phyloP scores from a whole-genome alignment of 2,888 invertebrate genomes.

The Ceramica pisi region DNA sequence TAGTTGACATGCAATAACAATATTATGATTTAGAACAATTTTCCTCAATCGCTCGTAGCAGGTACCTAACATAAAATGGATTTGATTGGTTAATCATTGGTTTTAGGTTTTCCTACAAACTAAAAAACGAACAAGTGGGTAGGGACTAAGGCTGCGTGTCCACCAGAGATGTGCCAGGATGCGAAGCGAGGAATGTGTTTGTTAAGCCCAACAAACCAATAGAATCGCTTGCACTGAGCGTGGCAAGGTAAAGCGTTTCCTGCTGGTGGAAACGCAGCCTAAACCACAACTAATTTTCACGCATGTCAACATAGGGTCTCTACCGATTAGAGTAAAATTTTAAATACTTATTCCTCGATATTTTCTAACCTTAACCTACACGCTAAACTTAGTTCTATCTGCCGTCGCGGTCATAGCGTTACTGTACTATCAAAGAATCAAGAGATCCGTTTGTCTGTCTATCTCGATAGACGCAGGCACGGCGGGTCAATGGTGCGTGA shows the following conservation, averaged over 20 bases:
- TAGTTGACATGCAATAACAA: neutral
- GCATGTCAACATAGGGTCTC: neutral
- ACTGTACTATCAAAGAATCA: conserved; percentile 30
- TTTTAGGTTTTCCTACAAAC: neutral
- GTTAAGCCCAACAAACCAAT: too few species aligned
- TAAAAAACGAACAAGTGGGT: neutral
- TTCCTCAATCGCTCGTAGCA: neutral
- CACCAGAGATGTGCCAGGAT: too few species aligned
- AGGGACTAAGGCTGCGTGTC: too few species aligned
- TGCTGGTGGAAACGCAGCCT: too few species aligned
- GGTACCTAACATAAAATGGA: neutral
- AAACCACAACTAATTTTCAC: neutral
- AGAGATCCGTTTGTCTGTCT: conserved; percentile 50
- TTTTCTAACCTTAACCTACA: neutral
- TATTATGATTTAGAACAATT: conserved; percentile 1
- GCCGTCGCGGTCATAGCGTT: neutral
- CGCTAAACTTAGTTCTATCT: conserved; percentile 12
- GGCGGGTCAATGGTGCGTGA: conserved; percentile 86
- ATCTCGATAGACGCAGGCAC: conserved; percentile 69
- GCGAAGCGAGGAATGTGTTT: too few species aligned
- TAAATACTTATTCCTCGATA: neutral
- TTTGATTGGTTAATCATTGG: neutral
- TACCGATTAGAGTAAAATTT: neutral
- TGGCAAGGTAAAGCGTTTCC: too few species aligned
- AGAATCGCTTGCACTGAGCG: too few species aligned